A percentile compares a stretch with the other conserved stretches of the same genome.
phyloP scores from a whole-genome alignment of 2,113 vertebrate species.

The Lathamus discolor region DNA sequence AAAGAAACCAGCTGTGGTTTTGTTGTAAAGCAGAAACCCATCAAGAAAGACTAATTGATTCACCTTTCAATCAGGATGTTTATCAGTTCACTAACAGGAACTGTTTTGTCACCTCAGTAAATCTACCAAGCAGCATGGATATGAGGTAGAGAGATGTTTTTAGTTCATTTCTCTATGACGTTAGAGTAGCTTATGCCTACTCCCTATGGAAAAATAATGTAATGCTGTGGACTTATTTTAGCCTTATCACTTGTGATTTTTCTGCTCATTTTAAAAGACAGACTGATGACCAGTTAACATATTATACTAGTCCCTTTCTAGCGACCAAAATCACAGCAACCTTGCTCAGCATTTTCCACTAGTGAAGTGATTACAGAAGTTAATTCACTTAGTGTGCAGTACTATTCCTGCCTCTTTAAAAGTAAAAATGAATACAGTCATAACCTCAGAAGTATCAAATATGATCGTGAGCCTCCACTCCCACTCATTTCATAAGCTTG shows the following conservation, averaged over 20 bases:
- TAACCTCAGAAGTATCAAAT: constrained; percentile 38
- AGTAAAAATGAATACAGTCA: constrained; percentile 19
- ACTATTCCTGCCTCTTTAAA: constrained; percentile 27
- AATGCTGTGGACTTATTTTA: not conserved
- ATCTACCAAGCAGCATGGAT: not conserved
- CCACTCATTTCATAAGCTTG: constrained; percentile 46
- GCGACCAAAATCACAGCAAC: not conserved
- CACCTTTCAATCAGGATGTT: constrained; percentile 40
- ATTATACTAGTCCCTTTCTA: not conserved
- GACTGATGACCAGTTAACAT: not conserved
- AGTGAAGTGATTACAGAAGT: not conserved
- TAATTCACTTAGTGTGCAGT: not conserved
- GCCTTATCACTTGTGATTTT: not conserved
- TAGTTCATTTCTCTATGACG: not conserved
- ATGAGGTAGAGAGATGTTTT: not conserved
- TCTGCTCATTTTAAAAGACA: not conserved
- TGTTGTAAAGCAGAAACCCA: not conserved
- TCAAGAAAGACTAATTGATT: constrained; percentile 47
- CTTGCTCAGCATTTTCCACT: constrained; percentile 35
- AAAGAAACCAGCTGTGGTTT: constrained; percentile 8
- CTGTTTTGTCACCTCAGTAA: not conserved
- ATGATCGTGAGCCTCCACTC: not conserved
- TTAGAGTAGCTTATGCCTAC: not conserved
- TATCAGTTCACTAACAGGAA: not conserved
- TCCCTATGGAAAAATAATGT: not conserved